Conservation (phyloP, 1,140 invertebrate species). For the Plutomurus gul region DNA sequence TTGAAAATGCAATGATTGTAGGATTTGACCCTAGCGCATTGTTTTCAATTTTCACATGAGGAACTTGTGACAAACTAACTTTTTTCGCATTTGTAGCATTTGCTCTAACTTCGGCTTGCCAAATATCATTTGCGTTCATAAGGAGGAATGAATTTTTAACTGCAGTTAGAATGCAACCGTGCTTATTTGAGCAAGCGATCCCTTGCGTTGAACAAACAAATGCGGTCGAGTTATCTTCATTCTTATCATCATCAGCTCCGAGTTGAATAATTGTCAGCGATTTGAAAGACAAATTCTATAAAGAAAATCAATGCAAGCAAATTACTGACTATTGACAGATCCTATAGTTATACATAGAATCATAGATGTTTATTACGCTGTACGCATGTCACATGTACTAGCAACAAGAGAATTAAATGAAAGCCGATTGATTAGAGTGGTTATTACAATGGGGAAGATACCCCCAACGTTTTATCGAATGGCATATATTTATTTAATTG, state of each 20-base stretch:
- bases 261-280: neutral
- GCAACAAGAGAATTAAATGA: too few relatives aligned
- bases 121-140: neutral
- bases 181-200: neutral
- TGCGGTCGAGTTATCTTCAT: neutral
- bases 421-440: too few relatives aligned
- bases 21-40: neutral
- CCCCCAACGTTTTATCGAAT: too few relatives aligned
- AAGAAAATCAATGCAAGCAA: neutral
- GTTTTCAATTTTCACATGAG: neutral
- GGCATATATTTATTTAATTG: too few relatives aligned
- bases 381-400: too few relatives aligned
- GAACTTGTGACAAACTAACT: neutral
- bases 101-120: neutral
- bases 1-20: neutral
- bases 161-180: neutral
- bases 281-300: neutral
- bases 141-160: neutral
- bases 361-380: too few relatives aligned
- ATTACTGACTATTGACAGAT: too few relatives aligned
- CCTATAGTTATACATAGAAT: too few relatives aligned
- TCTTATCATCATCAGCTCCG: neutral
- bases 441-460: too few relatives aligned
- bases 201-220: neutral
- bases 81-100: neutral